A percentile compares a stretch with the other conserved stretches of the same genome.
Conservation (phyloP, 2,113 vertebrate species). For the Sphyrna mokarran region DNA sequence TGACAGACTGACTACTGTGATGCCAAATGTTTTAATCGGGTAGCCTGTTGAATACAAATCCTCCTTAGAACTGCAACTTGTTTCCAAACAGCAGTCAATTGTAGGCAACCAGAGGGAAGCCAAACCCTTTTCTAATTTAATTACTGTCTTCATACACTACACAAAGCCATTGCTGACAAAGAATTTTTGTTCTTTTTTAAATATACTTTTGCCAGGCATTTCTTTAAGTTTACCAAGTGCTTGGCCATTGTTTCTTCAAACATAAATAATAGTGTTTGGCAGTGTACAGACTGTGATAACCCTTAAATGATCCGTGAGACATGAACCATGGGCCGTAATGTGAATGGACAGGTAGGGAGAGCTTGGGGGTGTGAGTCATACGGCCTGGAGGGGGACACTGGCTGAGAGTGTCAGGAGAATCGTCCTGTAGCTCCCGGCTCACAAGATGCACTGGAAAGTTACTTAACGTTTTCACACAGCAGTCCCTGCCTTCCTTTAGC, state of each 20-base stretch:
- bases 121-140: not conserved
- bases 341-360: not conserved
- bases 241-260: not conserved
- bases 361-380: no score
- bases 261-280: not conserved
- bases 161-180: no score
- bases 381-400: not conserved
- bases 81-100: not conserved
- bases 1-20: constrained; percentile 40
- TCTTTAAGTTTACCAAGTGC: not conserved
- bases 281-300: not conserved
- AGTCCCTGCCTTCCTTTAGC: no score
- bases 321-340: not conserved
- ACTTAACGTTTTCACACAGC: no score
- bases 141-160: not conserved
- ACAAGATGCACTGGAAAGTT: no score
- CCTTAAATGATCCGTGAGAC: not conserved
- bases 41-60: constrained; percentile 39
- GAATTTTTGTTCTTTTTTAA: not conserved
- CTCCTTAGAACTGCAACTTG: constrained; percentile 37
- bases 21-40: constrained; percentile 42
- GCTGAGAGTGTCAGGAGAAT: not conserved
- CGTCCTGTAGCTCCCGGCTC: no score
- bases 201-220: not conserved
- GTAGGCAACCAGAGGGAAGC: not conserved